phyloP scores from a whole-genome alignment of 2,113 vertebrate species.

The Passer domesticus region DNA sequence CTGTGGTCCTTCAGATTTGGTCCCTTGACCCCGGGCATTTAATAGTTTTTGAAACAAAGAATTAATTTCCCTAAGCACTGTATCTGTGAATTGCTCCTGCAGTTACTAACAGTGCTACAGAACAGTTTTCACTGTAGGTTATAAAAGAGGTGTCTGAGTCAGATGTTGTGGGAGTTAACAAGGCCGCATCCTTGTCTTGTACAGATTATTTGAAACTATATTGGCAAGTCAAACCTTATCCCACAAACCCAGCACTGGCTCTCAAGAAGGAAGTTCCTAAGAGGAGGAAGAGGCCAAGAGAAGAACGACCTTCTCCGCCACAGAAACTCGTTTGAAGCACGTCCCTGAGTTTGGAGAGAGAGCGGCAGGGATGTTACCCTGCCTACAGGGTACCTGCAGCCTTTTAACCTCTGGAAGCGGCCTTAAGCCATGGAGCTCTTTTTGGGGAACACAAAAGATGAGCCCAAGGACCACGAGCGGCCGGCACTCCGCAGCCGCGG shows the following conservation, averaged over 20 bases:
- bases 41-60: background rate
- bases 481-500: rapidly evolving
- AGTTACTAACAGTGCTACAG: background rate
- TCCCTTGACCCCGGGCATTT: background rate
- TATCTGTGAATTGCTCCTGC: background rate
- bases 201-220: background rate
- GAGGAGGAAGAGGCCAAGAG: background rate
- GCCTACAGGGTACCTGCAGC: background rate
- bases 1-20: background rate
- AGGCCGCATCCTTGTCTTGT: background rate
- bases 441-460: background rate
- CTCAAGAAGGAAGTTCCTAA: background rate
- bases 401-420: background rate
- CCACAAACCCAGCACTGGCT: background rate
- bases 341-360: background rate
- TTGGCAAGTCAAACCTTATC: background rate
- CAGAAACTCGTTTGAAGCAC: rapidly evolving
- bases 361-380: background rate
- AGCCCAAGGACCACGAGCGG: background rate
- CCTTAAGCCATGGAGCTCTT: background rate
- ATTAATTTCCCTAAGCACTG: background rate
- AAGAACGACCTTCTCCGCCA: background rate
- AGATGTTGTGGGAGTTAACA: slow-evolving; percentile 29
- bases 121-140: slow-evolving; percentile 14
- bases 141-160: slow-evolving; percentile 25